A percentile compares a stretch with the other conserved stretches of the same genome.
phyloP scores from a whole-genome alignment of 2,113 vertebrate species.

The Lycaon pictus region DNA sequence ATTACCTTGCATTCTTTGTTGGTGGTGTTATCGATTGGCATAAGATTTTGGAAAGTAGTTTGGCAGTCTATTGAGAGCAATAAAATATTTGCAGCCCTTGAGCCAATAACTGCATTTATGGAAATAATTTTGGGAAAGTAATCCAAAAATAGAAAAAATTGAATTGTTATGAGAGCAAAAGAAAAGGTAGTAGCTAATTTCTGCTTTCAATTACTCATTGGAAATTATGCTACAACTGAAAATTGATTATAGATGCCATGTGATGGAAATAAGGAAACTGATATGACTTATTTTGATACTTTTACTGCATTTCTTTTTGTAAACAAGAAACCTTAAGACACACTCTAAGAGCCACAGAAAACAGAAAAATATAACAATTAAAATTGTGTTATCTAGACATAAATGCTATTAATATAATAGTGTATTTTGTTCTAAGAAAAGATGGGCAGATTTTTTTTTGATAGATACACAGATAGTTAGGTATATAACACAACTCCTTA shows the following conservation, averaged over 20 bases:
- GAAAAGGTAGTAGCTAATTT: not conserved
- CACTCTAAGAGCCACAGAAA: not conserved
- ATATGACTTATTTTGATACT: not conserved
- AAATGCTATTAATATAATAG: not conserved
- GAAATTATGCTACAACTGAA: constrained; percentile 27
- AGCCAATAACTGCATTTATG: constrained; percentile 32
- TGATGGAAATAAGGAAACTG: not conserved
- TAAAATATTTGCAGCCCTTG: constrained; percentile 19
- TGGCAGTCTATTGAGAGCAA: not conserved
- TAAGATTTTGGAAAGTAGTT: constrained; percentile 42
- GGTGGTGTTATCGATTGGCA: not conserved
- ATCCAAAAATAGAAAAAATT: not conserved
- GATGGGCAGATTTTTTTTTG: not conserved
- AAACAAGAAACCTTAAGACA: not conserved
- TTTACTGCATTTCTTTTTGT: not conserved
- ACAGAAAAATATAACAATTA: not conserved
- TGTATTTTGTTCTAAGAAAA: constrained; percentile 39
- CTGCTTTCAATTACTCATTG: not conserved
- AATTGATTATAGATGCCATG: not conserved
- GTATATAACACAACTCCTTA: not conserved
- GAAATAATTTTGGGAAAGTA: constrained; percentile 44
- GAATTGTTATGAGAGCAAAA: not conserved
- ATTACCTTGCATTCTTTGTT: not conserved
- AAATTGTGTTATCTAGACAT: not conserved
- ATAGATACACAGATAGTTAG: not conserved